Evolutionary conservation across 2,113 vertebrate species (phyloP).

Genomic region (Brachionichthys hirsutus): DNA sequence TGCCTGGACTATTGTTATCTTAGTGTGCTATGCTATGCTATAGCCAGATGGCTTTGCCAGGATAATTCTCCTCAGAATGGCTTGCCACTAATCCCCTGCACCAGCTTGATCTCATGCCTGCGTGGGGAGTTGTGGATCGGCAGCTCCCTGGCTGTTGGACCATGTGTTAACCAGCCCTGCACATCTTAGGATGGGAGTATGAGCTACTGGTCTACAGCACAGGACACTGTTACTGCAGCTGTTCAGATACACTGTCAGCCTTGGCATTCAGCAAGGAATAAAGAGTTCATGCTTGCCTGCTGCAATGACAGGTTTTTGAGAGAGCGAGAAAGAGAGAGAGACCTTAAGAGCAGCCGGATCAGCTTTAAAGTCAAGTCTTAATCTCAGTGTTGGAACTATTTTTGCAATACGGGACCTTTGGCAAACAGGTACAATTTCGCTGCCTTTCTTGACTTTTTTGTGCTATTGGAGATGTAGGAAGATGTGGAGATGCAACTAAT

Average conservation of each 20-base stretch:
- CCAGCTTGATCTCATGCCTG: conserved; percentile 57
- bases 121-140: conserved; percentile 28
- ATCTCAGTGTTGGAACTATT: conserved; percentile 46
- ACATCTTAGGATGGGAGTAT: not conserved
- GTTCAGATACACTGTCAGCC: not conserved
- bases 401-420: conserved; percentile 35
- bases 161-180: not conserved
- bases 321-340: not conserved
- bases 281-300: not conserved
- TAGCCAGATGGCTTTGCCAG: conserved; percentile 65
- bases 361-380: conserved; percentile 30
- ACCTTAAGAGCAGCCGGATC: conserved; percentile 38
- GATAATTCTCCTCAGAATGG: conserved; percentile 64
- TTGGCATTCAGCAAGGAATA: not conserved
- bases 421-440: conserved; percentile 52
- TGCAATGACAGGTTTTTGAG: conserved; percentile 4
- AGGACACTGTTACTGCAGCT: not conserved
- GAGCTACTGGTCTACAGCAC: conserved; percentile 6
- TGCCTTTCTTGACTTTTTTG: not conserved
- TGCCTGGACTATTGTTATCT: conserved; percentile 7
- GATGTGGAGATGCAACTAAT: not conserved
- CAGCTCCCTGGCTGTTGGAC: conserved; percentile 2
- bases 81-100: conserved; percentile 62
- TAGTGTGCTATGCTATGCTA: conserved; percentile 32
- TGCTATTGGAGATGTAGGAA: not conserved